phyloP scores from a whole-genome alignment of 2,797 vertebrate species.

The Myotis pilosus region DNA sequence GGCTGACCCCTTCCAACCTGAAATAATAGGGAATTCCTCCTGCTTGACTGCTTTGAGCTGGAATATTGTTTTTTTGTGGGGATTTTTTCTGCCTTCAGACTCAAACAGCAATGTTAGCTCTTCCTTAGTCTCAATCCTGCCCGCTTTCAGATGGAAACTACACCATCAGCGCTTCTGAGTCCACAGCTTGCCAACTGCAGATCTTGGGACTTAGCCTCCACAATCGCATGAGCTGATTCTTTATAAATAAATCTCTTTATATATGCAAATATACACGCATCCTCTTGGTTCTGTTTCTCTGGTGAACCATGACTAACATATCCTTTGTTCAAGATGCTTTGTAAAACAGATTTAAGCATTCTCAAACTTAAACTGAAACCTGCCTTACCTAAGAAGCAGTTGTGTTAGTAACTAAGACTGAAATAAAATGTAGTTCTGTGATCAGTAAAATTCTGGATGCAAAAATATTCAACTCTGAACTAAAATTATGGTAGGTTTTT shows the following conservation, averaged over 20 bases:
- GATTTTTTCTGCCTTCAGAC: neutral
- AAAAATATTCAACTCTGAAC: neutral
- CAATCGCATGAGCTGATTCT: neutral
- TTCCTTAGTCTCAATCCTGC: neutral
- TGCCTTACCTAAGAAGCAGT: neutral
- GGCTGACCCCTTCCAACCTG: neutral
- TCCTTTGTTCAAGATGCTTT: neutral
- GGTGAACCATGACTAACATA: neutral
- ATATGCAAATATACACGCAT: neutral
- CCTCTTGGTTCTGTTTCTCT: neutral
- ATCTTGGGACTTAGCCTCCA: neutral
- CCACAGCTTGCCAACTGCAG: neutral
- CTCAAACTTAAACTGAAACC: neutral
- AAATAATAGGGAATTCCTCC: neutral
- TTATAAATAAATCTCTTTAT: neutral
- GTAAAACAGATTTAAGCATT: neutral
- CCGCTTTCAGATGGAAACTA: neutral
- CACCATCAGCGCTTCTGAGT: neutral
- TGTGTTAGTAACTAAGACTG: neutral
- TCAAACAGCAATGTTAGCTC: neutral
- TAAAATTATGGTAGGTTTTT: neutral
- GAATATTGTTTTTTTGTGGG: neutral
- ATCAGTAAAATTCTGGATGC: neutral
- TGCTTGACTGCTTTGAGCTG: neutral
- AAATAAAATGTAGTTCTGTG: constrained; percentile 6